Evolutionary conservation across 2,113 vertebrate genomes (phyloP), one percentile per base, ranked within the genome.

Genomic region (Ondatra zibethicus): DNA sequence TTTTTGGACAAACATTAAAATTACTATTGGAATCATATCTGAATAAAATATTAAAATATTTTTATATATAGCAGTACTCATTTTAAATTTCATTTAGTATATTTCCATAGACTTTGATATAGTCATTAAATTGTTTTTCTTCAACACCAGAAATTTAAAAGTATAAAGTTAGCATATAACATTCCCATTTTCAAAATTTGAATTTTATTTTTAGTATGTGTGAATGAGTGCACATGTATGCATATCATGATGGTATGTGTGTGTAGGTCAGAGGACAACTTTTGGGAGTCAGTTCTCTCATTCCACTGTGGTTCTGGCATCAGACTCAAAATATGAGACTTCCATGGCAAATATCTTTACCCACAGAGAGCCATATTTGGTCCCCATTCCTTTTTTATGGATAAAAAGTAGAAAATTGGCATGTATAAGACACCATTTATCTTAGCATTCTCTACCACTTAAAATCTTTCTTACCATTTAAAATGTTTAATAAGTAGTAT

Each of bases 401-500:
- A 50, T 63, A 21, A 63, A 50, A 42, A 23, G 72, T 65, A 89
- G 92, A 94, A 96, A 86, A 61, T 95, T 63, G 33, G 39, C 66
- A 19, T 89, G 16, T 1, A 36, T 47, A 95, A 84, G 1, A 93
- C 7, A 61, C 8, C 39, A 78, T 93, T 93, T 96, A 63, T 91
- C 1, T 93, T 58, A 72, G 50, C 23, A 94, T 95, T 63, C 2
- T 58, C n/a, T 47, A 52, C 14, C 27, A 85, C 47, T 82, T 95
- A 52, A 85, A 96, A 82, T 58, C 63, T 85, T 88, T 50, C 84
- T n/a, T 10, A 81, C 31, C 17, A 70, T 91, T 88, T 95, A 94
- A 91, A 94, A 65, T 93, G 72, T 70, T 95, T 94, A 94, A 8
- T 85, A 95, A 92, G 33, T 93, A 93, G 12, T 7, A 45, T 87